Evolutionary conservation across 2,888 invertebrate genomes (phyloP).

Genomic region (Acleris literana): DNA sequence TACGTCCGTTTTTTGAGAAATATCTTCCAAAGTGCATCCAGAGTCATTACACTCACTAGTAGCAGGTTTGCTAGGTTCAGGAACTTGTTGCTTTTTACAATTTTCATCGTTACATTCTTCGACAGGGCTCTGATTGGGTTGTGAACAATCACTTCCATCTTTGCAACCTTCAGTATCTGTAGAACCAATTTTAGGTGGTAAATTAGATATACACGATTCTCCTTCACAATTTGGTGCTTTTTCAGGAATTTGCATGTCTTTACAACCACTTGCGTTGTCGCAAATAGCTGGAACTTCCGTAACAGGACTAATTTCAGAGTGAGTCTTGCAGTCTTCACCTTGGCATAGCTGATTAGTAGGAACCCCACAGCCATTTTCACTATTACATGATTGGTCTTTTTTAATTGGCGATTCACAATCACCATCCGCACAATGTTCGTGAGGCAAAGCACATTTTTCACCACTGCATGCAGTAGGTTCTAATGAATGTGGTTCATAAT

Average conservation of each 20-base stretch:
- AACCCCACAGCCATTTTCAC: constrained; percentile 38
- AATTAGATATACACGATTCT: constrained; percentile 34
- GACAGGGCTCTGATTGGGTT: constrained; percentile 40
- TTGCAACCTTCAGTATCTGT: constrained; percentile 42
- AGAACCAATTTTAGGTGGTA: not conserved
- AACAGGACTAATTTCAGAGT: constrained; percentile 38
- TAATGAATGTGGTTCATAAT: constrained; percentile 16
- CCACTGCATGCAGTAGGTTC: constrained; percentile 44
- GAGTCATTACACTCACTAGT: constrained; percentile 51
- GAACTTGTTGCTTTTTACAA: constrained; percentile 58
- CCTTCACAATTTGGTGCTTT: constrained; percentile 44
- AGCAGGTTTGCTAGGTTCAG: constrained; percentile 43
- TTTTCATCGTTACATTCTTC: constrained; percentile 56
- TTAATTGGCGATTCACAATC: constrained; percentile 44
- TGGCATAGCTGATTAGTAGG: constrained; percentile 47
- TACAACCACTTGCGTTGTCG: constrained; percentile 43
- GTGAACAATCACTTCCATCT: constrained; percentile 47
- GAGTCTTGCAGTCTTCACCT: constrained; percentile 47
- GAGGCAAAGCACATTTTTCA: constrained; percentile 45
- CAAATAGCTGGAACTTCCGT: constrained; percentile 42
- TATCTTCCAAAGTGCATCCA: constrained; percentile 47
- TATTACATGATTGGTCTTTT: constrained; percentile 41
- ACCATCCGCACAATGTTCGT: constrained; percentile 46
- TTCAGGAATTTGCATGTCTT: constrained; percentile 37
- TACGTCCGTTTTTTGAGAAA: constrained; percentile 12